Evolutionary conservation across 53 echinoderm and acorn worm genomes (phyloP).

Genomic region (Astropecten irregularis): DNA sequence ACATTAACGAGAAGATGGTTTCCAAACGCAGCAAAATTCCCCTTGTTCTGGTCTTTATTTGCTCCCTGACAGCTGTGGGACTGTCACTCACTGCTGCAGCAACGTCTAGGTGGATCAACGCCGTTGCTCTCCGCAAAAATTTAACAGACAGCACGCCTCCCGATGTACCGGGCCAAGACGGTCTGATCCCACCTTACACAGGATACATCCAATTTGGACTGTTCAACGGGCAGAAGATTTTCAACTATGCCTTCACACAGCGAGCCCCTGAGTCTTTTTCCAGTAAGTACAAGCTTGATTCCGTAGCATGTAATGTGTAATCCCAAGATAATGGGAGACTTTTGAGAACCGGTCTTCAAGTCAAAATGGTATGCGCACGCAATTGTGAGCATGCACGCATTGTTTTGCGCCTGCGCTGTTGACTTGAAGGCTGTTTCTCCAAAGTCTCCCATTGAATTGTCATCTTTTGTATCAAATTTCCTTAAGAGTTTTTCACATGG

Average conservation of each 20-base stretch:
- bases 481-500: not conserved
- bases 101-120: constrained; percentile 23
- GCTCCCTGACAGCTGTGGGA: constrained; percentile 2
- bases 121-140: constrained; percentile 13
- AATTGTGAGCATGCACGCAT: no score
- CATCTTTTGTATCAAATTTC: no score
- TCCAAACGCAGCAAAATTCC: constrained; percentile 19
- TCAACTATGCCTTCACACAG: not conserved
- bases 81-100: not conserved
- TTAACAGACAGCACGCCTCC: not conserved
- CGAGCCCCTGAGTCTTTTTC: constrained; percentile 18
- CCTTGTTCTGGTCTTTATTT: constrained; percentile 12
- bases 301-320: no score
- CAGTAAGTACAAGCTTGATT: not conserved
- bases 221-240: constrained; percentile 35
- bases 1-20: not conserved
- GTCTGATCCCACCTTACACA: not conserved
- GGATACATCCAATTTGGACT: constrained; percentile 46
- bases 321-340: no score
- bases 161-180: not conserved
- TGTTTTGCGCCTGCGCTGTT: no score
- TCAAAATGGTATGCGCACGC: no score
- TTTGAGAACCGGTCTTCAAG: no score
- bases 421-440: no score
- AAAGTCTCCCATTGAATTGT: no score